Evolutionary conservation across 37 sponge, comb jelly and placozoan genomes (phyloP).

Genomic region (Tethya wilhelma): DNA sequence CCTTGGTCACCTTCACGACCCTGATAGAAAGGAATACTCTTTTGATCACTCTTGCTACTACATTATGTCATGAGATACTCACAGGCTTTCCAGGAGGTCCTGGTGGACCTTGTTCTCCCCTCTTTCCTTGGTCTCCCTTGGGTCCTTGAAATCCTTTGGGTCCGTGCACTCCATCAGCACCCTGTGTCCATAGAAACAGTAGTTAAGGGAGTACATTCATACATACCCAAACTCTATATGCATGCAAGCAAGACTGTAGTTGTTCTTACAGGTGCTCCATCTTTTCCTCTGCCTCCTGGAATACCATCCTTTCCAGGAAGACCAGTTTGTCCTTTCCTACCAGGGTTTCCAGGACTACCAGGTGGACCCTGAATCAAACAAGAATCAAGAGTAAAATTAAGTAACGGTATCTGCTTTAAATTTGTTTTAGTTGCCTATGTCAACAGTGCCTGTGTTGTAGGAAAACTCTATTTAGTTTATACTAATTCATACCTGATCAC

Average conservation of each 20-base stretch:
- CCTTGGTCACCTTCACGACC: conserved; percentile 56
- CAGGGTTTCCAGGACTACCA: too few species aligned
- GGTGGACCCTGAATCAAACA: background rate
- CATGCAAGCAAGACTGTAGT: background rate
- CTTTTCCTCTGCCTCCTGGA: conserved; percentile 51
- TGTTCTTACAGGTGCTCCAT: conserved; percentile 63
- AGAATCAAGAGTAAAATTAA: background rate
- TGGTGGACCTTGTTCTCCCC: conserved; percentile 41
- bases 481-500: background rate
- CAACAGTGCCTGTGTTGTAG: background rate
- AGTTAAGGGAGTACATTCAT: background rate
- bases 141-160: conserved; percentile 26
- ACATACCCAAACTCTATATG: background rate
- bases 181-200: conserved; percentile 16
- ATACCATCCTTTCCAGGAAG: conserved; percentile 42
- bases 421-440: background rate
- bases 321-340: conserved; percentile 29
- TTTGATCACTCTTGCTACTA: background rate
- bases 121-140: conserved; percentile 47
- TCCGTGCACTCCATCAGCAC: conserved; percentile 51
- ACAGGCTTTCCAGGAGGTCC: conserved; percentile 51
- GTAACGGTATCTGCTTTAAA: too few species aligned
- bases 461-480: background rate
- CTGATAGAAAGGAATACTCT: conserved; percentile 14
- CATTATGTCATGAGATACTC: background rate